These are phyloP conservation scores for Climacteris rufus DNA, from an alignment of 2,113 vertebrate species.

Conservation along the genomic window DNA sequence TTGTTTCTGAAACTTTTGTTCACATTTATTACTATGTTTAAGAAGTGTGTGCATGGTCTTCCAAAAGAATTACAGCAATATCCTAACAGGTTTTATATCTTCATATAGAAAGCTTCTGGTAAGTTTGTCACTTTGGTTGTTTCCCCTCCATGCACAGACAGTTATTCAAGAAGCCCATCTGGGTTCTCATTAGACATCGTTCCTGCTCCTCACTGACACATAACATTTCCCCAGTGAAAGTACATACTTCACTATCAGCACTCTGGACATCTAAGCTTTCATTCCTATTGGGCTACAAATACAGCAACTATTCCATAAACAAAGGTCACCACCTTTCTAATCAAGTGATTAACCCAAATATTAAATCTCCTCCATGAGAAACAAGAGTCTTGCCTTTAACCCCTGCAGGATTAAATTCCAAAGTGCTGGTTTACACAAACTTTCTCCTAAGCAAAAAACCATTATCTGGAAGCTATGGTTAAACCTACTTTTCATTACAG, in stretches of 20 bases:
- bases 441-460: not conserved
- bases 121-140: not conserved
- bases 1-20: not conserved
- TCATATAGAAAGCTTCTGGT: not conserved
- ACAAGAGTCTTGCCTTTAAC: not conserved
- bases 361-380: not conserved
- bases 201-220: not conserved
- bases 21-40: not conserved
- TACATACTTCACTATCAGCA: not conserved
- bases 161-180: not conserved
- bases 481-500: not conserved
- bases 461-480: not conserved
- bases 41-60: not conserved
- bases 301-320: not conserved
- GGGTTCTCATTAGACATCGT: not conserved
- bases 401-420: not conserved
- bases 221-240: not conserved
- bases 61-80: not conserved
- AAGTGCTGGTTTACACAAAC: not conserved
- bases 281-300: constrained; percentile 1
- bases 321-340: constrained; percentile 16
- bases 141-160: not conserved
- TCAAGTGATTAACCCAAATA: constrained; percentile 17
- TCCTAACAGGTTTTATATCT: not conserved
- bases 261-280: not conserved